These are phyloP conservation scores for Hermetia illucens DNA, from an alignment of 1,140 invertebrate species.

Conservation along the genomic window DNA sequence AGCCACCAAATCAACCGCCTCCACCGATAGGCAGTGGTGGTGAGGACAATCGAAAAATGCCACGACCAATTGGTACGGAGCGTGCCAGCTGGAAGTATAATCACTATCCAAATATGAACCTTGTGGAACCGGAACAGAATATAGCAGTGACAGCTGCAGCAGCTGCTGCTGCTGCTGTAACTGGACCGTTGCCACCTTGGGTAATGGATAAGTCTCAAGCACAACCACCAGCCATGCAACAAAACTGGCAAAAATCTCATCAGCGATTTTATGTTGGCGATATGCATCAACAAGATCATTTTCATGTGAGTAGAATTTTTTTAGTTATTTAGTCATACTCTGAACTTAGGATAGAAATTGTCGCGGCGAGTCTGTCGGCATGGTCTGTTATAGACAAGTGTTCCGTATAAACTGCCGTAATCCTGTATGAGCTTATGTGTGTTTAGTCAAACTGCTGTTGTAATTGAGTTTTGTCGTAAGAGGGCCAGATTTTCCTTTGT, in stretches of 20 bases:
- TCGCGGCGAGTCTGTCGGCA: no score
- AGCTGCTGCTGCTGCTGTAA: slow-evolving; percentile 1
- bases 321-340: no score
- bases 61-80: slow-evolving; percentile 62
- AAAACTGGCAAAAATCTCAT: slow-evolving; percentile 22
- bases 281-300: slow-evolving; percentile 5
- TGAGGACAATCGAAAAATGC: slow-evolving; percentile 53
- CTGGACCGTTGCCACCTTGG: slow-evolving; percentile 5
- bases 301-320: slow-evolving; percentile 18
- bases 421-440: no score
- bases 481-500: no score
- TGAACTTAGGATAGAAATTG: no score
- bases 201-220: slow-evolving; percentile 7
- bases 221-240: slow-evolving; percentile 16
- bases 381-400: no score
- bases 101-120: slow-evolving; percentile 16
- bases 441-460: no score
- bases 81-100: slow-evolving; percentile 48
- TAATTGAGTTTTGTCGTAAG: no score
- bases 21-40: slow-evolving; percentile 27
- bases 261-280: slow-evolving; percentile 9
- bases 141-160: slow-evolving; percentile 8
- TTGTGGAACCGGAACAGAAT: slow-evolving; percentile 10
- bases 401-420: no score
- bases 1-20: slow-evolving; percentile 8